Conservation (phyloP, 64 coral and sea anemone genomes). For the Acropora tenuis region DNA sequence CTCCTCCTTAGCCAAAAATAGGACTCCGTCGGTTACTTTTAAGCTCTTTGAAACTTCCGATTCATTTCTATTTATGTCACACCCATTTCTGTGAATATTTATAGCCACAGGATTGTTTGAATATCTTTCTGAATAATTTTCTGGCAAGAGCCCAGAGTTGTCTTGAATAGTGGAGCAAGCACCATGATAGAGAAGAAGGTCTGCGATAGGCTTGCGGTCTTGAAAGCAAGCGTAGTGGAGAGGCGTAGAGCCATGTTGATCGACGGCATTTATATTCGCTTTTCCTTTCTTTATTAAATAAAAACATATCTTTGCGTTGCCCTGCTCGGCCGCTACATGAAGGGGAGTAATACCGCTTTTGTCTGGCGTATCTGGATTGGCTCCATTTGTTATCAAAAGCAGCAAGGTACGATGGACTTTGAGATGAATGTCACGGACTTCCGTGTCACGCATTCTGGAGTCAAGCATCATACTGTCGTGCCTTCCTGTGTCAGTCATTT, state of each 20-base stretch:
- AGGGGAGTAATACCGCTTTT: constrained; percentile 73
- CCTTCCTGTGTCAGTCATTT: background rate
- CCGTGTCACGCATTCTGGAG: background rate
- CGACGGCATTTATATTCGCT: constrained; percentile 2
- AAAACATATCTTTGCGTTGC: constrained; percentile 49
- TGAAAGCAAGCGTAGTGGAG: constrained; percentile 41
- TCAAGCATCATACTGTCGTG: background rate
- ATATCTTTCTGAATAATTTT: background rate
- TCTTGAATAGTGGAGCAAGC: constrained; percentile 20
- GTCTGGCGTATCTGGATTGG: constrained; percentile 19
- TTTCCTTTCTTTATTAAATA: constrained; percentile 40
- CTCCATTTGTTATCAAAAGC: constrained; percentile 43
- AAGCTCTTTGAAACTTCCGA: background rate
- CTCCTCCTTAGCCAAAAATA: background rate
- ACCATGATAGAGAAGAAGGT: constrained; percentile 34
- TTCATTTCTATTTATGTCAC: background rate
- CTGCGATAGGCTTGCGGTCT: background rate
- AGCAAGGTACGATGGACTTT: background rate
- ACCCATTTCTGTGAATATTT: background rate
- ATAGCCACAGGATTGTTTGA: background rate
- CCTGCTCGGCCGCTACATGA: constrained; percentile 57
- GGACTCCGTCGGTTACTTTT: background rate
- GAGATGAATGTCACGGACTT: background rate
- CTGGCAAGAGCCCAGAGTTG: constrained; percentile 2
- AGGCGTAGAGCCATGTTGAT: constrained; percentile 60